A percentile compares a stretch with the other conserved stretches of the same genome.
Conservation (phyloP, 2,888 invertebrate species). For the Oscheius sp. region DNA sequence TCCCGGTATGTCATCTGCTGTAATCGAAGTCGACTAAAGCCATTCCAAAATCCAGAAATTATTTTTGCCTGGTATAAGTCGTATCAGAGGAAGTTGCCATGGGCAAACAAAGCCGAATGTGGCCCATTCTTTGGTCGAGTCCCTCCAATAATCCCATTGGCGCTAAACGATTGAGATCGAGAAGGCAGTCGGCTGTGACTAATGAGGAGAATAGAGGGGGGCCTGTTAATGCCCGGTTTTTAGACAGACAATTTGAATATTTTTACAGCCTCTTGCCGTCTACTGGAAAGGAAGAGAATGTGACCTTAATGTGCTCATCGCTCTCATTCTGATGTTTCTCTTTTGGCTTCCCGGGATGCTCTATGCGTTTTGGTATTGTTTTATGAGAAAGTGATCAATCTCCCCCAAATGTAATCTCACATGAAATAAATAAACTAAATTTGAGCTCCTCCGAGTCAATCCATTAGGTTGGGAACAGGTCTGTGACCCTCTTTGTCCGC, state of each 20-base stretch:
- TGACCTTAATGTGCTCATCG: slow-evolving; percentile 45
- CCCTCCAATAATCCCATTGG: background rate
- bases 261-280: slow-evolving; percentile 52
- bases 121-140: background rate
- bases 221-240: no score
- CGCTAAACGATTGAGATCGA: no score
- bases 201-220: no score
- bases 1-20: slow-evolving; percentile 42
- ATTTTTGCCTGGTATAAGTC: background rate
- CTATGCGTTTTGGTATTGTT: slow-evolving; percentile 49
- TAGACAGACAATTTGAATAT: background rate
- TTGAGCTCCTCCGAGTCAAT: background rate
- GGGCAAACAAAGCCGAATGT: background rate
- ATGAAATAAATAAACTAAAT: background rate
- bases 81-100: background rate
- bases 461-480: slow-evolving; percentile 34
- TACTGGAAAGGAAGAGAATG: slow-evolving; percentile 48
- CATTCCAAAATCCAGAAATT: no score
- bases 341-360: slow-evolving; percentile 55
- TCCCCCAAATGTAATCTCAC: no score
- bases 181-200: no score
- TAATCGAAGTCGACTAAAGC: background rate
- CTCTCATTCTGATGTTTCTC: slow-evolving; percentile 45
- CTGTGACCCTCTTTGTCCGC: slow-evolving; percentile 24
- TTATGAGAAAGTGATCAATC: slow-evolving; percentile 23